Evolutionary conservation across 2,113 vertebrate species (phyloP).

Genomic region (Plectropomus leopardus): DNA sequence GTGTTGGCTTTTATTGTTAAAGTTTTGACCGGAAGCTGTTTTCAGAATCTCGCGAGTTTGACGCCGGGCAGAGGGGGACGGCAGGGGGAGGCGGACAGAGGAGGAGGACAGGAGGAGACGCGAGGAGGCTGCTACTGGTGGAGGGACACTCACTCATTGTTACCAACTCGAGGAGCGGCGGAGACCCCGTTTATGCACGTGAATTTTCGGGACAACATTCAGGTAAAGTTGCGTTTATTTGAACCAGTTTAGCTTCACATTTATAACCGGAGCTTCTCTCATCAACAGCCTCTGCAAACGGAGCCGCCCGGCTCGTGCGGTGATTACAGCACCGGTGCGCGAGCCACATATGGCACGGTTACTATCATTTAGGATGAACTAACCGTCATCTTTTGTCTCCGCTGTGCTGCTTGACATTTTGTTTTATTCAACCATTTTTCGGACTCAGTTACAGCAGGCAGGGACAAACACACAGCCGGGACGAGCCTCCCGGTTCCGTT

Average conservation of each 20-base stretch:
- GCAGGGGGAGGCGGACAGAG: conserved; percentile 11
- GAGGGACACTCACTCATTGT: conserved; percentile 75
- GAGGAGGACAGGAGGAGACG: conserved; percentile 40
- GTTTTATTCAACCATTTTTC: background rate
- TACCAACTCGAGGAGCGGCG: conserved; percentile 60
- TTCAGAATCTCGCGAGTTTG: conserved; percentile 1
- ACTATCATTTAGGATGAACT: conserved; percentile 44
- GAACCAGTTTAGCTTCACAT: background rate
- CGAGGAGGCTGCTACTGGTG: conserved; percentile 19
- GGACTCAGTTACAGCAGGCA: too few relatives aligned
- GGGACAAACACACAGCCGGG: background rate
- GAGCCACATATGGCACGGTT: conserved; percentile 2
- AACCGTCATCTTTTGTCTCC: conserved; percentile 76
- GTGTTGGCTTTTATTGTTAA: conserved; percentile 54
- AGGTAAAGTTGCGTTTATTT: conserved; percentile 70
- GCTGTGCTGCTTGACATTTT: conserved; percentile 29
- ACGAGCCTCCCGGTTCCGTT: background rate
- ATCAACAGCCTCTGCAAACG: background rate
- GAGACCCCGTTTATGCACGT: conserved; percentile 49
- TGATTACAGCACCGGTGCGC: conserved; percentile 18
- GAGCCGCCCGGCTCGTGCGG: conserved; percentile 33
- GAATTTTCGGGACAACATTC: conserved; percentile 24
- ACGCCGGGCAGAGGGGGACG: background rate
- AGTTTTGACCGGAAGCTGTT: conserved; percentile 29
- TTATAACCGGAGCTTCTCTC: background rate